A percentile compares a stretch with the other conserved stretches of the same genome.
These are phyloP conservation scores for Spheniscus humboldti DNA, from an alignment of 2,797 vertebrate species.

Conservation along the genomic window DNA sequence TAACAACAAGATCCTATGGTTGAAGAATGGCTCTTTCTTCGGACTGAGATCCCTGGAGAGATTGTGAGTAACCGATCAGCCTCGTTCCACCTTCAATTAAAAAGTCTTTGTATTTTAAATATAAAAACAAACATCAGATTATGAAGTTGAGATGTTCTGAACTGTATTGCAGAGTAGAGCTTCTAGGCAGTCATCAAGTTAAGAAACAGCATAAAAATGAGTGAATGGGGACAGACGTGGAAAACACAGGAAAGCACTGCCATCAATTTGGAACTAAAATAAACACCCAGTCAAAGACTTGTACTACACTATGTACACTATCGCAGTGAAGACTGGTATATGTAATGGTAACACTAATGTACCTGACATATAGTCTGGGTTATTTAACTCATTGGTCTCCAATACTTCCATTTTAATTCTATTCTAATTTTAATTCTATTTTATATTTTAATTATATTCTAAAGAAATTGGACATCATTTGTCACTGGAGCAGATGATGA, in stretches of 20 bases:
- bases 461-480: not conserved
- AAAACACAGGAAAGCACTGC: conserved; percentile 38
- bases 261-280: conserved; percentile 61
- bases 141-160: not conserved
- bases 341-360: not conserved
- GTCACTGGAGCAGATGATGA: not conserved
- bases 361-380: not conserved
- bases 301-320: not conserved
- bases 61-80: conserved; percentile 83
- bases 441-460: not conserved
- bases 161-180: not conserved
- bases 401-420: not conserved
- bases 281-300: conserved; percentile 39
- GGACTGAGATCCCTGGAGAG: conserved; percentile 84
- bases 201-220: conserved; percentile 6
- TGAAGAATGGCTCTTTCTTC: conserved; percentile 85
- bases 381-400: not conserved
- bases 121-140: not conserved
- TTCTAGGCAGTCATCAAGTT: not conserved
- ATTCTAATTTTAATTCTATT: not conserved
- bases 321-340: not conserved
- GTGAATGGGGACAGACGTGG: not conserved
- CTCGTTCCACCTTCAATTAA: not conserved
- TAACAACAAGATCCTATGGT: conserved; percentile 84
- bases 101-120: not conserved